phyloP scores from a whole-genome alignment of 2,888 invertebrate species.

The Coremacera marginata region DNA sequence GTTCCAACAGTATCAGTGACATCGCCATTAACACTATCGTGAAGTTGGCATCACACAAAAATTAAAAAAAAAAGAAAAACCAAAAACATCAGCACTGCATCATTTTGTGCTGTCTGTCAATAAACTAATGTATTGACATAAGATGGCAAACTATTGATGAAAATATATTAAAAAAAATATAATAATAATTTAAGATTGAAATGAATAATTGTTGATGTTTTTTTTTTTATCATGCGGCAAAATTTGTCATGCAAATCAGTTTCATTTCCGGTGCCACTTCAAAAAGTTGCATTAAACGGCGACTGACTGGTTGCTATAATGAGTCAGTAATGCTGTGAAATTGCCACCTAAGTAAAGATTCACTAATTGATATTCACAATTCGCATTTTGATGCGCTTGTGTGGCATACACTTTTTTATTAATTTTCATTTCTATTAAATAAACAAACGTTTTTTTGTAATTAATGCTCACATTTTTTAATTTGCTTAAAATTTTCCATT shows the following conservation, averaged over 20 bases:
- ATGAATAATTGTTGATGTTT: background rate
- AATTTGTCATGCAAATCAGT: conserved; percentile 18
- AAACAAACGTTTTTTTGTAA: too few species aligned
- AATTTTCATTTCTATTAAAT: too few species aligned
- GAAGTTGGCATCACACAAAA: too few species aligned
- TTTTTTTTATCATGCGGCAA: conserved; percentile 5
- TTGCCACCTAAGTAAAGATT: background rate
- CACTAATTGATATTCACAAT: background rate
- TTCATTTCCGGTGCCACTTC: conserved; percentile 16
- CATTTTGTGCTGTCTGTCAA: too few species aligned
- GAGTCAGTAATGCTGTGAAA: background rate
- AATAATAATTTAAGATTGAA: background rate
- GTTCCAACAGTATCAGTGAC: background rate
- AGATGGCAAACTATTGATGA: too few species aligned
- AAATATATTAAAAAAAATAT: too few species aligned
- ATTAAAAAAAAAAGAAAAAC: too few species aligned
- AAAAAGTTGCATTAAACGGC: background rate
- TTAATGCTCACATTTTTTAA: too few species aligned
- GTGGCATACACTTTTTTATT: too few species aligned
- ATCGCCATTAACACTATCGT: background rate
- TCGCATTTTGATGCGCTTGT: background rate
- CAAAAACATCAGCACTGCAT: background rate
- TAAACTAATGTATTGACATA: too few species aligned
- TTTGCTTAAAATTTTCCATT: too few species aligned
- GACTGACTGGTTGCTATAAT: background rate